These are phyloP conservation scores for Cataglyphis livida DNA, from an alignment of 2,888 invertebrate genomes.

Conservation along the genomic window DNA sequence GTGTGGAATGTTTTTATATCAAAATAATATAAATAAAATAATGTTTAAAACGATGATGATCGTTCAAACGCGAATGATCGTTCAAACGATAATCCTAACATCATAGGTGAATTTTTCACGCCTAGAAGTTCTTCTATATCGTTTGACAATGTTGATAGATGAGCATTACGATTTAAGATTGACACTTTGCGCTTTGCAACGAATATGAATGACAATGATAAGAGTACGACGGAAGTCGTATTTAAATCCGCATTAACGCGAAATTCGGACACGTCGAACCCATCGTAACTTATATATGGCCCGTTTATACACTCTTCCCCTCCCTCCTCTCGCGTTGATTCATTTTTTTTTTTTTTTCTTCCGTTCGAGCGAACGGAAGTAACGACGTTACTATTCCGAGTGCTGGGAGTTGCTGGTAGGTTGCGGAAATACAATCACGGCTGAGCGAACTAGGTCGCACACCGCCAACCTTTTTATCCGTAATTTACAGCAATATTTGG, in stretches of 20 bases:
- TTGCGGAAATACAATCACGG: conserved; percentile 64
- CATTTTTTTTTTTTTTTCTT: conserved; percentile 44
- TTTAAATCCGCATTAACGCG: conserved; percentile 27
- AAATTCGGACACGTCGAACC: conserved; percentile 16
- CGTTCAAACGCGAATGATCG: background rate
- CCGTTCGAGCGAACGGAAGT: conserved; percentile 44
- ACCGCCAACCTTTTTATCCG: conserved; percentile 63
- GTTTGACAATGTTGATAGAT: background rate
- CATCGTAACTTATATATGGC: background rate
- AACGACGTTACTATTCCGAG: conserved; percentile 57
- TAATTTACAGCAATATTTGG: conserved; percentile 73
- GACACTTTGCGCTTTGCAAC: background rate
- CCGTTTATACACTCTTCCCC: background rate
- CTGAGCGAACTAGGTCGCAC: conserved; percentile 64
- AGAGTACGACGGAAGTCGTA: background rate
- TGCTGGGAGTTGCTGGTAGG: conserved; percentile 55
- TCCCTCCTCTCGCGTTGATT: background rate
- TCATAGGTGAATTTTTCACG: background rate
- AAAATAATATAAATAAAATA: background rate
- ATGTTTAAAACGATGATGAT: background rate
- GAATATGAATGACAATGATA: background rate
- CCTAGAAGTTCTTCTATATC: background rate
- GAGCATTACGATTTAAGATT: background rate
- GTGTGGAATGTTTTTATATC: background rate
- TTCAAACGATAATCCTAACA: background rate